These are phyloP conservation scores for Trogon surrucura DNA, from an alignment of 2,113 vertebrate genomes.

Conservation along the genomic window DNA sequence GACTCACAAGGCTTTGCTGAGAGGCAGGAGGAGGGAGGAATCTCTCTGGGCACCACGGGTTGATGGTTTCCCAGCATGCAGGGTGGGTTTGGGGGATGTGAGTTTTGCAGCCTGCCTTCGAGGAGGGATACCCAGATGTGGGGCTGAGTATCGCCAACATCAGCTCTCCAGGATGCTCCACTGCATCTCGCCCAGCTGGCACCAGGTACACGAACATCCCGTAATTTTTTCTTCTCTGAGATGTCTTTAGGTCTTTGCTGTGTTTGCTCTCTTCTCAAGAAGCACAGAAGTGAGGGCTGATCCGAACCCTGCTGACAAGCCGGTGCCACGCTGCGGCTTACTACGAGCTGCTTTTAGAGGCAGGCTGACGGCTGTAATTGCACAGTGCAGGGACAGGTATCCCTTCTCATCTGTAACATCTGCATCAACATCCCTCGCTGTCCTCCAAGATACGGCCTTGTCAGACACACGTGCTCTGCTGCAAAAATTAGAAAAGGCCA, in stretches of 20 bases:
- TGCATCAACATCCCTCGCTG: not conserved
- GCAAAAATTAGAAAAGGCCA: not conserved
- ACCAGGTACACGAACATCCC: not conserved
- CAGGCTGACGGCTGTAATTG: not conserved
- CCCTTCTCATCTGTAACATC: not conserved
- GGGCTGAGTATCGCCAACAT: accelerated
- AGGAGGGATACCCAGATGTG: not conserved
- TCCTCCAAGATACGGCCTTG: accelerated
- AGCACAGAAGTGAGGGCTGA: not conserved
- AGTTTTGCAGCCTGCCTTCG: not conserved
- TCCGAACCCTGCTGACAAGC: not conserved
- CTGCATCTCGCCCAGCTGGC: accelerated
- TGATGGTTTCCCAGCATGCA: not conserved
- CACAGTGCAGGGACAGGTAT: not conserved
- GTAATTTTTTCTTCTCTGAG: not conserved
- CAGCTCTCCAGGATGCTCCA: not conserved
- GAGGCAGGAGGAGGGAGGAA: not conserved
- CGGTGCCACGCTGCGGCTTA: accelerated
- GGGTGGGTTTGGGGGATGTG: not conserved
- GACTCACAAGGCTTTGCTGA: constrained; percentile 8
- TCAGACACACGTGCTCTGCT: accelerated
- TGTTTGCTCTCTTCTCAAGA: not conserved
- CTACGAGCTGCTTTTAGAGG: not conserved
- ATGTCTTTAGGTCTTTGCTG: not conserved
- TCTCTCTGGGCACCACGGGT: accelerated